A percentile compares a stretch with the other conserved stretches of the same genome.
Evolutionary conservation across 1,140 invertebrate genomes (phyloP).

Genomic region (Drosophila murphyi): DNA sequence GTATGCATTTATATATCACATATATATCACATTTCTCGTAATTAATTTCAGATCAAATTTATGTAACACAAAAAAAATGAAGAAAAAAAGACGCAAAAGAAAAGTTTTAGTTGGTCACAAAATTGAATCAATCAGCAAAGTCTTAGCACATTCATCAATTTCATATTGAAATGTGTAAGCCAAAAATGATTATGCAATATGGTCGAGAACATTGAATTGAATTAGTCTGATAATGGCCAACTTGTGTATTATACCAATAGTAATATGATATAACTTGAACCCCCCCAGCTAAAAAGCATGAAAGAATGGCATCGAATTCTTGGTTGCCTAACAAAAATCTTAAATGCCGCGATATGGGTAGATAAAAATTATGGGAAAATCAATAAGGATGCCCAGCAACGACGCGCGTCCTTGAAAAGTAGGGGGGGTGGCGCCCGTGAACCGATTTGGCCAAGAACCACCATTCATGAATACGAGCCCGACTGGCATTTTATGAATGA

Average conservation of each 20-base stretch:
- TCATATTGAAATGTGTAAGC: not conserved
- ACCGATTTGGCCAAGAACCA: constrained; percentile 8
- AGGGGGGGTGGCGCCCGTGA: constrained; percentile 14
- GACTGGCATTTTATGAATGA: constrained; percentile 18
- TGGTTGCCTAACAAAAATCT: constrained; percentile 13
- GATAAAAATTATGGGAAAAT: constrained; percentile 59
- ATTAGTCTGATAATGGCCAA: not conserved
- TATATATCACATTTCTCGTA: not conserved
- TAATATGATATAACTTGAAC: constrained; percentile 22
- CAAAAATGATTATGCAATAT: constrained; percentile 4
- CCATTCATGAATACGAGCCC: constrained; percentile 69
- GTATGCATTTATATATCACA: no score
- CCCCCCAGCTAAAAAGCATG: constrained; percentile 2
- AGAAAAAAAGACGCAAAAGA: not conserved
- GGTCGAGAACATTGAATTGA: not conserved
- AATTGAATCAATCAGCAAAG: not conserved
- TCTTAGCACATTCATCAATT: not conserved
- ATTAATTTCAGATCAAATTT: not conserved
- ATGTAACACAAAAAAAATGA: no score
- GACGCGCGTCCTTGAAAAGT: constrained; percentile 62
- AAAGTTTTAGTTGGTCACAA: not conserved
- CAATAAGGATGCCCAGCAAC: constrained; percentile 64
- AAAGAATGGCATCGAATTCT: constrained; percentile 6
- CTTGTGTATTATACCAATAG: not conserved
- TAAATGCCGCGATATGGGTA: constrained; percentile 31